phyloP scores from a whole-genome alignment of 2,797 vertebrate species.

The Benthosema pterotum region DNA sequence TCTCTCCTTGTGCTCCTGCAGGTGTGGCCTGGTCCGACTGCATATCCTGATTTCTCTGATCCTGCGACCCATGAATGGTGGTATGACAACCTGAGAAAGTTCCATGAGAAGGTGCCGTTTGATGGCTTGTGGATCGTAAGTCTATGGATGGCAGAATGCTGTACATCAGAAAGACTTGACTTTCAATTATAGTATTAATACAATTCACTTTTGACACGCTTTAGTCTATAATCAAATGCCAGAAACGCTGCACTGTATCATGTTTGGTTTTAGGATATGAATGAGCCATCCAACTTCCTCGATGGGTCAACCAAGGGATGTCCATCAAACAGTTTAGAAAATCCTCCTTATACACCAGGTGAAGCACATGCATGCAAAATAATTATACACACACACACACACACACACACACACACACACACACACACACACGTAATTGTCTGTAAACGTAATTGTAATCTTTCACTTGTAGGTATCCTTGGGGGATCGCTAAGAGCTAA shows the following conservation, averaged over 20 bases:
- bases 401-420: background rate
- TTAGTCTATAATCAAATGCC: background rate
- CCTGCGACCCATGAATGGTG: conserved; percentile 86
- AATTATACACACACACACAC: background rate
- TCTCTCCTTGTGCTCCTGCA: conserved; percentile 35
- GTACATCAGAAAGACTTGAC: background rate
- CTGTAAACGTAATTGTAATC: background rate
- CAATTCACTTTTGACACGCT: background rate
- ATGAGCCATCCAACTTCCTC: conserved; percentile 89
- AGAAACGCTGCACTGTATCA: background rate
- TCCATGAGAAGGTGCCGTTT: conserved; percentile 82
- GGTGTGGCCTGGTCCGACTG: conserved; percentile 91
- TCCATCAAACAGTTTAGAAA: conserved; percentile 79
- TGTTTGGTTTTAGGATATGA: conserved; percentile 85
- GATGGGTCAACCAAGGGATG: conserved; percentile 87
- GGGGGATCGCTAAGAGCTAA: conserved; percentile 81
- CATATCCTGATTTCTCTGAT: conserved; percentile 88
- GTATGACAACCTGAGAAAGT: conserved; percentile 85
- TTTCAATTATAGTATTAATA: background rate
- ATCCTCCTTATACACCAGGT: conserved; percentile 88
- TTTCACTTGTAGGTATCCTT: conserved; percentile 74
- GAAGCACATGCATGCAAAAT: conserved; percentile 13
- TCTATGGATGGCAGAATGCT: conserved; percentile 20
- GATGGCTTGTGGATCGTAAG: conserved; percentile 92
- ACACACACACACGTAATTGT: background rate